phyloP scores from a whole-genome alignment of 1,140 invertebrate genomes.

The Orius insidiosus region DNA sequence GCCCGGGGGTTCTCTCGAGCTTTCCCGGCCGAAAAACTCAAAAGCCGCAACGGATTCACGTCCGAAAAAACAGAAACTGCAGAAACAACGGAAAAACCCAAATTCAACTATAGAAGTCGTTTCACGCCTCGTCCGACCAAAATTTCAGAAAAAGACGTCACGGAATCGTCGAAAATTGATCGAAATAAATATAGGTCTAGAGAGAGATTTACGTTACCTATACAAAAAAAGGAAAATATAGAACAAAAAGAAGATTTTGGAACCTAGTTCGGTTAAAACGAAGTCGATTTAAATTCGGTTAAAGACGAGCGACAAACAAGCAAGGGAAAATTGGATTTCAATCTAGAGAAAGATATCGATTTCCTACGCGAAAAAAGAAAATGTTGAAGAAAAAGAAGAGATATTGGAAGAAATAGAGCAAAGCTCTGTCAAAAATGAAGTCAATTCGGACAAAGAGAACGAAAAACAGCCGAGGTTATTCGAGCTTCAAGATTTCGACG shows the following conservation, averaged over 20 bases:
- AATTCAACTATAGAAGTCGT: neutral
- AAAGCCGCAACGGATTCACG: too few relatives aligned
- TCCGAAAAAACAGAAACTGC: too few relatives aligned
- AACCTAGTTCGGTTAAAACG: too few relatives aligned
- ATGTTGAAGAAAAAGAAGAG: neutral
- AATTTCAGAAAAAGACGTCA: neutral
- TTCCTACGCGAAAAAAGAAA: conserved; percentile 1
- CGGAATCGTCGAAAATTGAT: neutral
- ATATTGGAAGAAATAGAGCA: conserved; percentile 2
- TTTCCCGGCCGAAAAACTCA: too few relatives aligned
- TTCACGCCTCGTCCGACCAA: neutral
- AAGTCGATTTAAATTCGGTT: neutral
- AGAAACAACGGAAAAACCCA: too few relatives aligned
- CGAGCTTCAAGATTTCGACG: neutral
- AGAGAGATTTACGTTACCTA: neutral
- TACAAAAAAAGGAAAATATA: conserved; percentile 1
- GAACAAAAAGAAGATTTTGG: conserved; percentile 7
- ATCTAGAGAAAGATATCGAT: neutral
- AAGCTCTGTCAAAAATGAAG: neutral
- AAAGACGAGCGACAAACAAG: neutral
- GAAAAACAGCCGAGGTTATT: neutral
- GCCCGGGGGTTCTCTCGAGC: too few relatives aligned
- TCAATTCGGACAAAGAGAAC: neutral
- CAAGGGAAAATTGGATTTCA: neutral
- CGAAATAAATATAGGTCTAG: neutral